phyloP scores from a whole-genome alignment of 2,888 invertebrate species.

The Synergus japonicus region DNA sequence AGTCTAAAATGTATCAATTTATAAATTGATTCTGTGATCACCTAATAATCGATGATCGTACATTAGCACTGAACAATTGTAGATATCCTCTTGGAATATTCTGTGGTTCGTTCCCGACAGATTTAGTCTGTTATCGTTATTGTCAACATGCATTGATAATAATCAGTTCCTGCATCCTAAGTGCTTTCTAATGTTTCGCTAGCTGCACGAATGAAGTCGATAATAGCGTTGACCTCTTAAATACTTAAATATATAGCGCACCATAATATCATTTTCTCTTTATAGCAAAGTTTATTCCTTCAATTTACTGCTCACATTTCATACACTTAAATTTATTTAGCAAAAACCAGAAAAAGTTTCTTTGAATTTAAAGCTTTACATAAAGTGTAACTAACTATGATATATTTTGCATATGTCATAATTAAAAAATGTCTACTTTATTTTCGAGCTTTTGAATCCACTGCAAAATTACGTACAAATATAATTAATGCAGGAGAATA shows the following conservation, averaged over 20 bases:
- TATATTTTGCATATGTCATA: no score
- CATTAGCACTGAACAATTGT: constrained; percentile 15
- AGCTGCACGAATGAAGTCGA: background rate
- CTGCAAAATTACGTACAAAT: no score
- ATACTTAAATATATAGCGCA: background rate
- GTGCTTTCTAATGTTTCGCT: constrained; percentile 27
- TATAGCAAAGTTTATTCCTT: no score
- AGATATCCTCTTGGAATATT: constrained; percentile 17
- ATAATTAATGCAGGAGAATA: no score
- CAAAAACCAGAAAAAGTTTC: no score
- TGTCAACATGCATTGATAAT: constrained; percentile 30
- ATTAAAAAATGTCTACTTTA: no score
- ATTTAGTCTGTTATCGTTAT: constrained; percentile 31
- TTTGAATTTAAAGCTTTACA: no score
- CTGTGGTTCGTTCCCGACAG: constrained; percentile 17
- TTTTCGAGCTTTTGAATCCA: no score
- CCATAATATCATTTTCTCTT: no score
- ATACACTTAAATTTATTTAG: no score
- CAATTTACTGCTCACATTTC: no score
- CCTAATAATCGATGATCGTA: background rate
- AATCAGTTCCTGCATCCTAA: constrained; percentile 4
- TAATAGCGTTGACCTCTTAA: background rate
- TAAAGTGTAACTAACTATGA: no score
- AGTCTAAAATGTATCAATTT: background rate
- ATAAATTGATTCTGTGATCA: background rate